Conservation (phyloP, 2,797 vertebrate species). For the Scolopax rusticola region DNA sequence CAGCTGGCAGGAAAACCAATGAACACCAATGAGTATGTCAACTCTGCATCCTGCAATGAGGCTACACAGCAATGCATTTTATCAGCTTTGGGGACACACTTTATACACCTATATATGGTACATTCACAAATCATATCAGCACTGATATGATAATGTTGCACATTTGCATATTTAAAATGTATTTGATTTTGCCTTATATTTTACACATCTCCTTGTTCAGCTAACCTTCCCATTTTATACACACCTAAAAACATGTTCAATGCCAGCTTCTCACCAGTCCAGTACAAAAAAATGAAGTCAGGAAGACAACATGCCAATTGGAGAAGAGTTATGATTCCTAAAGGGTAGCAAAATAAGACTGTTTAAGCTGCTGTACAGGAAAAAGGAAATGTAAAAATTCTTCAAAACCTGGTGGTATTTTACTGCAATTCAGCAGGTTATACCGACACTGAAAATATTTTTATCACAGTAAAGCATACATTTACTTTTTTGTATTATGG, state of each 20-base stretch:
- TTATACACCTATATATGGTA: not conserved
- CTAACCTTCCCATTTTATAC: not conserved
- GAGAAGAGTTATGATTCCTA: not conserved
- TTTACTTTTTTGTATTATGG: not conserved
- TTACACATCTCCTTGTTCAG: not conserved
- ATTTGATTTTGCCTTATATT: not conserved
- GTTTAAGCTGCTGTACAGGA: not conserved
- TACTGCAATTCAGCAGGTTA: constrained; percentile 28
- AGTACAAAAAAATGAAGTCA: not conserved
- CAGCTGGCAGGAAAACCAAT: not conserved
- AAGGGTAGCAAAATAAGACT: not conserved
- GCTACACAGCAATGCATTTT: not conserved
- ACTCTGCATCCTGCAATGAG: not conserved
- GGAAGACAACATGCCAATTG: not conserved
- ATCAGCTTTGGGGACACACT: not conserved
- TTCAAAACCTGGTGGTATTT: constrained; percentile 2
- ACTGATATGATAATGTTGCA: not conserved
- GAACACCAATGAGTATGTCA: not conserved
- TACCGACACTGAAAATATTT: not conserved
- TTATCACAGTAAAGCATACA: constrained; percentile 12
- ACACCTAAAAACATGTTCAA: not conserved
- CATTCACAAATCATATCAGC: not conserved
- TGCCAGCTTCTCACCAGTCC: not conserved
- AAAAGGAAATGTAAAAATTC: not conserved
- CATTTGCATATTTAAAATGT: not conserved